Base-by-base conservation (phyloP, 1,140 invertebrate species). In the Drosophila ironensis region DNA sequence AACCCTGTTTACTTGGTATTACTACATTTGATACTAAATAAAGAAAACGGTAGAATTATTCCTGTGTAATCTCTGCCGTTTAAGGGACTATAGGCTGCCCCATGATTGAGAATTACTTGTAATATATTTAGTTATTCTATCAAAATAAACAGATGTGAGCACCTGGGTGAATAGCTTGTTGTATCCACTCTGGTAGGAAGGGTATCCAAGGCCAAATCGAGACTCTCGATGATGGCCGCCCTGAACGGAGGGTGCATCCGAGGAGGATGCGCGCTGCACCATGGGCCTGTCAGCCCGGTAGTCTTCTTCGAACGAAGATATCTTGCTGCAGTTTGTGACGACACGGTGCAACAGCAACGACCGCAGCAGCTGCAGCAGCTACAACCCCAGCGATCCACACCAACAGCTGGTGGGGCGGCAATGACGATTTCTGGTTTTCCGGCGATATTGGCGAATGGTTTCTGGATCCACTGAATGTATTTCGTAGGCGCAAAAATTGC, bases 151-250 rank as follows among this genome's bases (percentile, higher is more conserved):
- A n/a, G n/a, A n/a, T 12, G 11, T 42, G 9, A 35, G 64, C 78
- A 96, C 95, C 95, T 97, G 95, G 67, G 95, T 96, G 90, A 96
- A 96, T 86, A 96, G 93, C 92, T 96, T 97, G 92, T 96, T 96
- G 92, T 96, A 96, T 91, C 95, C 95, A 91, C 94, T 94, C 90
- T 93, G 93, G 90, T 94, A 95, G 90, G 92, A 92, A 91, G 93
- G 94, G 92, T 96, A 96, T 89, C 95, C 94, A 69, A 90, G 87
- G 70, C 88, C 89, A 89, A 90, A 90, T 75, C 89, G 88, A 87
- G 89, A 88, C 50, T 90, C 89, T 72, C 89, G 87, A 82, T 84
- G 78, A 51, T 87, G 81, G 78, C 86, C 86, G 35, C 88, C 88
- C 68, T 89, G 76, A 72, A 89, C 72, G 57, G 87, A 87, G 70